Conservation (phyloP, 2,113 vertebrate species). For the Vanacampus margaritifer region DNA sequence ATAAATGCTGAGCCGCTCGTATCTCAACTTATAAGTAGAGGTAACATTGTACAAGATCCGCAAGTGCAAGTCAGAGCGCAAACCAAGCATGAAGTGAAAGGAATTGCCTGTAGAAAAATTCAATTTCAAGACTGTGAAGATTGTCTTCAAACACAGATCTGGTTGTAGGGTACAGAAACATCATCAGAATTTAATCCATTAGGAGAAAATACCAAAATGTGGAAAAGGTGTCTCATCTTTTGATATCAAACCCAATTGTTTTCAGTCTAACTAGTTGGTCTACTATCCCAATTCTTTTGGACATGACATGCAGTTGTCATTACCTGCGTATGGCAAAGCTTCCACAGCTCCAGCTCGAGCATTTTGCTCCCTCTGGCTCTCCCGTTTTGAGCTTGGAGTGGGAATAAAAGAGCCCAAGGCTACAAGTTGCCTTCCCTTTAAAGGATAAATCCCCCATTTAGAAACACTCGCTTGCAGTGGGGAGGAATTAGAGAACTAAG, state of each 20-base stretch:
- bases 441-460: slow-evolving; percentile 62
- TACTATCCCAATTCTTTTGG: not conserved
- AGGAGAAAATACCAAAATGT: no score
- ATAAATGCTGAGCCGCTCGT: no score
- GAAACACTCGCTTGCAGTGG: slow-evolving; percentile 57
- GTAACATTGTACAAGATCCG: no score
- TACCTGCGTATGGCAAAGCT: slow-evolving; percentile 42
- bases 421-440: slow-evolving; percentile 55
- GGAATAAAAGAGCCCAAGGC: slow-evolving; percentile 65
- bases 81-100: no score
- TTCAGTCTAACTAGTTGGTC: not conserved
- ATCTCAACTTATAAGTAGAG: no score
- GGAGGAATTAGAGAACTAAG: slow-evolving; percentile 43
- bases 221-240: not conserved
- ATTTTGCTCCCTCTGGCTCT: slow-evolving; percentile 47
- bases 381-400: slow-evolving; percentile 45
- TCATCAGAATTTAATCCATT: no score
- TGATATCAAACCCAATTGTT: not conserved
- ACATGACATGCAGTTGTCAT: slow-evolving; percentile 47
- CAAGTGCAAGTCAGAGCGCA: no score
- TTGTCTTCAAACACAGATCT: no score
- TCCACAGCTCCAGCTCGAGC: slow-evolving; percentile 48
- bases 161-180: no score
- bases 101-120: no score
- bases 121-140: no score